A percentile compares a stretch with the other conserved stretches of the same genome.
Conservation (phyloP, 2,888 invertebrate genomes). For the Torymus auratus region DNA sequence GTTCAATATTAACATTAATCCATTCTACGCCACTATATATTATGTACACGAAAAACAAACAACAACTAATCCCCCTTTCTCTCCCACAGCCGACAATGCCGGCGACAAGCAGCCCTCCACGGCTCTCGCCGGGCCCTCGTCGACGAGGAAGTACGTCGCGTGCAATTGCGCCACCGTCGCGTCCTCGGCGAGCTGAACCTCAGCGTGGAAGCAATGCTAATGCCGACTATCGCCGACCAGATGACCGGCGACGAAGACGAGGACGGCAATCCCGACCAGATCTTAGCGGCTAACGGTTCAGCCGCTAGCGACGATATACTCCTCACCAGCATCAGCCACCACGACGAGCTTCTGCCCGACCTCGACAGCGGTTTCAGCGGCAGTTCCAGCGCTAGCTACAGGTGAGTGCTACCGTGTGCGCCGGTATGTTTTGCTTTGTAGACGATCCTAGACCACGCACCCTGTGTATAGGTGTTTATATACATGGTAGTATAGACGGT, state of each 20-base stretch:
- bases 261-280: conserved; percentile 63
- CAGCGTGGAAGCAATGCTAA: conserved; percentile 92
- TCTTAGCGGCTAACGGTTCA: conserved; percentile 75
- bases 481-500: no score
- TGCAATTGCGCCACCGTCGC: conserved; percentile 88
- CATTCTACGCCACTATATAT: background rate
- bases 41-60: background rate
- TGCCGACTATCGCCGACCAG: conserved; percentile 84
- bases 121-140: conserved; percentile 79
- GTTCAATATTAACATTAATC: no score
- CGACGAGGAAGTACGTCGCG: conserved; percentile 89
- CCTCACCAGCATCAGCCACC: conserved; percentile 80
- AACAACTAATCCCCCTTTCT: background rate
- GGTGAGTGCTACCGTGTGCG: conserved; percentile 63
- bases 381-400: conserved; percentile 88
- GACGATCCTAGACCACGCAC: background rate
- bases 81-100: conserved; percentile 70
- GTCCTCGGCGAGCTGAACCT: conserved; percentile 91
- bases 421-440: background rate
- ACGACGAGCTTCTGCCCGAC: conserved; percentile 81
- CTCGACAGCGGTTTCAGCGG: conserved; percentile 91
- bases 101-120: conserved; percentile 65
- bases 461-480: no score
- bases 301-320: conserved; percentile 77
- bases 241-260: conserved; percentile 81